phyloP scores from a whole-genome alignment of 2,888 invertebrate genomes.

The Philonicus albiceps region DNA sequence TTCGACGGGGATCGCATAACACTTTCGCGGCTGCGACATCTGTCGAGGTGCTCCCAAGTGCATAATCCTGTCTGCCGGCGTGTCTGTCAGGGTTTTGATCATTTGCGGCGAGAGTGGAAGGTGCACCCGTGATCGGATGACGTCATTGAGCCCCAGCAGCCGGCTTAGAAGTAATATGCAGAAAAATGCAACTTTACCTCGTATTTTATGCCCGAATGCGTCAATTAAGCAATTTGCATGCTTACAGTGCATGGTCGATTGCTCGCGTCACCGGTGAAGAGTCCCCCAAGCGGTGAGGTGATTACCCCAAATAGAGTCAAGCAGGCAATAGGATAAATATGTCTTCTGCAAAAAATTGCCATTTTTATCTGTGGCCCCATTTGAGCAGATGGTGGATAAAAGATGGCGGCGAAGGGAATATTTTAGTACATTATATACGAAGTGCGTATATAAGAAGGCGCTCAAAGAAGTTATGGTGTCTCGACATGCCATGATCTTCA shows the following conservation, averaged over 20 bases:
- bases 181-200: neutral
- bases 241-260: slow-evolving; percentile 15
- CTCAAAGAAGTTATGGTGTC: neutral
- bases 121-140: slow-evolving; percentile 1
- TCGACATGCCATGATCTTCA: neutral
- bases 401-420: neutral
- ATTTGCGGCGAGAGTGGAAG: neutral
- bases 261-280: neutral
- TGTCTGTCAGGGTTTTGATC: neutral
- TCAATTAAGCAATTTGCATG: slow-evolving; percentile 22
- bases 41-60: slow-evolving; percentile 6
- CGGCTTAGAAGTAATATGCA: neutral
- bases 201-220: slow-evolving; percentile 3
- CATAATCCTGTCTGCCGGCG: slow-evolving; percentile 30
- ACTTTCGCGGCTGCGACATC: slow-evolving; percentile 2
- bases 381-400: neutral
- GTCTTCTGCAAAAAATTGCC: neutral
- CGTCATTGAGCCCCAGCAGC: no score
- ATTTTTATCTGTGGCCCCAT: neutral
- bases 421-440: neutral
- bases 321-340: neutral
- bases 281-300: neutral
- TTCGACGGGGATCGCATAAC: neutral
- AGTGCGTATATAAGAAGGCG: neutral
- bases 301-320: neutral